These are phyloP conservation scores for Idaea dimidiata DNA, from an alignment of 2,888 invertebrate species.

Conservation along the genomic window DNA sequence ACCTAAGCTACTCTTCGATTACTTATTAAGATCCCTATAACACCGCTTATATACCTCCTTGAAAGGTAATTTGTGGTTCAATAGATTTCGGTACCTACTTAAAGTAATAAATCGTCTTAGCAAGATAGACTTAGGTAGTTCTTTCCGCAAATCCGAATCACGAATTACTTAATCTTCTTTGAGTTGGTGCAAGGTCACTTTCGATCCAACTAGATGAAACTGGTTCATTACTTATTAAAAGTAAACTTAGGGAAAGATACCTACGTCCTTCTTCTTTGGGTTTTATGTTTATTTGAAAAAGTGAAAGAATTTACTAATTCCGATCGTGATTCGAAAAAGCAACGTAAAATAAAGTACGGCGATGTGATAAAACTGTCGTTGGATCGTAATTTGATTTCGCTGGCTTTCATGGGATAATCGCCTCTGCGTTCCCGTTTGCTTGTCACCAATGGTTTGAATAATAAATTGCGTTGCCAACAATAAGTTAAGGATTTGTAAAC, in stretches of 20 bases:
- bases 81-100: neutral
- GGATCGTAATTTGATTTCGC: neutral
- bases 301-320: neutral
- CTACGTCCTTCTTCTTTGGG: neutral
- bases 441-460: neutral
- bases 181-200: neutral
- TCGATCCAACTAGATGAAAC: neutral
- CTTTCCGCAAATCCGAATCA: neutral
- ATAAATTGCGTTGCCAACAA: neutral
- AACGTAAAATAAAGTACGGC: neutral
- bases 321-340: neutral
- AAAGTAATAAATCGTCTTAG: neutral
- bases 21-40: too few relatives aligned
- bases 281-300: neutral
- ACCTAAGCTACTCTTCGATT: too few relatives aligned
- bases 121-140: neutral
- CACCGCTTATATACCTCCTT: too few relatives aligned
- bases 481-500: neutral
- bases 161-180: neutral
- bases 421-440: neutral
- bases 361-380: neutral
- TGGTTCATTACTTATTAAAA: neutral
- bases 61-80: neutral
- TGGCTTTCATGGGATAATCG: neutral
- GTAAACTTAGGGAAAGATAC: neutral